Percentiles rank a stretch among this genome's conserved stretches.
Evolutionary conservation across 2,113 vertebrate genomes (phyloP).

Genomic region (Pseudorhombus dupliciocellatus): DNA sequence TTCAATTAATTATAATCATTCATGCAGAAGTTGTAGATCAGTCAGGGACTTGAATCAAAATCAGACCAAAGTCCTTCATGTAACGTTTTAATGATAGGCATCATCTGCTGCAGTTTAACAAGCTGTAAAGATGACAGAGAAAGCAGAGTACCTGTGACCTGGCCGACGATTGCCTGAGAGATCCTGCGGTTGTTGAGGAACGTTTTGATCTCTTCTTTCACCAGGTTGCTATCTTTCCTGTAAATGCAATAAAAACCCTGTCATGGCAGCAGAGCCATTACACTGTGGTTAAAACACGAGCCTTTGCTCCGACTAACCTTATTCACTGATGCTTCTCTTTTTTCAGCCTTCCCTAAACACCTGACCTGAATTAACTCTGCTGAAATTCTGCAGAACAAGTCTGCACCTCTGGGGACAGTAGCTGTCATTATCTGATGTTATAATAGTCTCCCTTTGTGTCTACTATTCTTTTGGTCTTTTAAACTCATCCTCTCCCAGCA

Average conservation of each 20-base stretch:
- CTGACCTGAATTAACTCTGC: constrained; percentile 76
- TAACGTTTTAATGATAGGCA: background rate
- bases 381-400: constrained; percentile 69
- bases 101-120: background rate
- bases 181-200: constrained; percentile 87
- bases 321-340: constrained; percentile 55
- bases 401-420: constrained; percentile 59
- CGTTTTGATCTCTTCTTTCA: constrained; percentile 86
- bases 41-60: background rate
- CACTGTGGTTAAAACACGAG: constrained; percentile 37
- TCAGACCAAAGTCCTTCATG: background rate
- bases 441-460: constrained; percentile 65
- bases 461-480: constrained; percentile 25
- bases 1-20: too few relatives aligned
- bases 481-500: constrained; percentile 10
- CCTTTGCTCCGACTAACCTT: constrained; percentile 53
- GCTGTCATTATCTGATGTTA: constrained; percentile 72
- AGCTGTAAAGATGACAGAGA: background rate
- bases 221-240: constrained; percentile 87
- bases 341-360: constrained; percentile 62
- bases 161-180: constrained; percentile 86
- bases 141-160: constrained; percentile 82
- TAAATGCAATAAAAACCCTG: constrained; percentile 28
- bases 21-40: too few relatives aligned
- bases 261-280: constrained; percentile 15